phyloP scores from a whole-genome alignment of 2,888 invertebrate species.

The Orchesellides sinensis region DNA sequence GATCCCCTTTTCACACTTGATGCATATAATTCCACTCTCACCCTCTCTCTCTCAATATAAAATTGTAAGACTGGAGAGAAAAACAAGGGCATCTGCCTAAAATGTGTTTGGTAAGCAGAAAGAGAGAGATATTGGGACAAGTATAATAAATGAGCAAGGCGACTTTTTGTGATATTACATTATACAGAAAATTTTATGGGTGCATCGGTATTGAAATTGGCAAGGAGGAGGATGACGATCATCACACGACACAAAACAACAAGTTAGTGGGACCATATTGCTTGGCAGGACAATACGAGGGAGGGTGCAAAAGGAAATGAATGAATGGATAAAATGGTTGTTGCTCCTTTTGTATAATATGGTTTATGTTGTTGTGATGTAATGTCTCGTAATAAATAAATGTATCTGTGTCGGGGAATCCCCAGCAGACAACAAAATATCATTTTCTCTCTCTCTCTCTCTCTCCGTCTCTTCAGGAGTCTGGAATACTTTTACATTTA shows the following conservation, averaged over 20 bases:
- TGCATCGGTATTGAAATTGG: constrained; percentile 1
- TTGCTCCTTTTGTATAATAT: neutral
- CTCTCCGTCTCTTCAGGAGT: no score
- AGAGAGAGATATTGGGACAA: constrained; percentile 12
- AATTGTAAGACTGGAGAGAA: no score
- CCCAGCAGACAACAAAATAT: constrained; percentile 11
- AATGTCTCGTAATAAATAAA: neutral
- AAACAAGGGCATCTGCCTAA: no score
- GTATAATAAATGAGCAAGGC: constrained; percentile 19
- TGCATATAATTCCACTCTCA: neutral
- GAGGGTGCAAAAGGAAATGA: neutral
- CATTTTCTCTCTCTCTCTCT: no score
- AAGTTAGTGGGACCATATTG: constrained; percentile 17
- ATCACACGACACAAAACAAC: constrained; percentile 18
- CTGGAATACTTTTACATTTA: no score
- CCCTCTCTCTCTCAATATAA: constrained; percentile 8
- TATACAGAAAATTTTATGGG: constrained; percentile 18
- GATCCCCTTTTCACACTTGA: constrained; percentile 50
- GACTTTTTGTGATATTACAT: constrained; percentile 24
- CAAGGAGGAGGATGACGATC: neutral
- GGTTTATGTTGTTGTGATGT: neutral
- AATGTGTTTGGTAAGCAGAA: constrained; percentile 11
- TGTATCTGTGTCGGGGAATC: constrained; percentile 13
- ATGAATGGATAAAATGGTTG: neutral
- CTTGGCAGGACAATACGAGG: neutral